Evolutionary conservation across 2,797 vertebrate genomes (phyloP).

Genomic region (Phataginus tricuspis): DNA sequence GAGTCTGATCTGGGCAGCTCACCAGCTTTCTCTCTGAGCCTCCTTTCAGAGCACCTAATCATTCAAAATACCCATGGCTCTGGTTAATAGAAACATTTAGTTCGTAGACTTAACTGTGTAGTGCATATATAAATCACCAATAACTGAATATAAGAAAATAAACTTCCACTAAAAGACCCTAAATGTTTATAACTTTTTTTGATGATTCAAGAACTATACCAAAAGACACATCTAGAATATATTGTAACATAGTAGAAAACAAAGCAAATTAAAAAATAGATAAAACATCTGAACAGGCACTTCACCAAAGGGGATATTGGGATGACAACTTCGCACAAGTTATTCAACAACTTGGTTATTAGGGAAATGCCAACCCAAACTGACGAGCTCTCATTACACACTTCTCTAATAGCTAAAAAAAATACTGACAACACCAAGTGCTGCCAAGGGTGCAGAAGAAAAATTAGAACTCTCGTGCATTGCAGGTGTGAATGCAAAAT

Average conservation of each 20-base stretch:
- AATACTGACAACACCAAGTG: background rate
- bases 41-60: background rate
- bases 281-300: background rate
- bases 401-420: conserved; percentile 15
- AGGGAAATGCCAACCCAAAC: conserved; percentile 24
- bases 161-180: background rate
- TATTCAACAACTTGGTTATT: background rate
- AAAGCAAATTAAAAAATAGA: background rate
- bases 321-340: background rate
- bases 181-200: conserved; percentile 7
- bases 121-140: background rate
- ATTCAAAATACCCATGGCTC: background rate
- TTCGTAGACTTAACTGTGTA: background rate
- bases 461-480: background rate
- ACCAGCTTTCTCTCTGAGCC: background rate
- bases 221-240: conserved; percentile 19
- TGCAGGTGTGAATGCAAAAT: background rate
- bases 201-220: conserved; percentile 21
- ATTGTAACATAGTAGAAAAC: background rate
- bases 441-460: background rate
- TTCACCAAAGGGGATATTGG: background rate
- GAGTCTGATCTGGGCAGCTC: background rate
- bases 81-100: conserved; percentile 6
- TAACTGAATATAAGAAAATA: conserved; percentile 5
- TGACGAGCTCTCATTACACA: background rate